Evolutionary conservation across 2,888 invertebrate species (phyloP).

Genomic region (Caenorhabditis wallacei): DNA sequence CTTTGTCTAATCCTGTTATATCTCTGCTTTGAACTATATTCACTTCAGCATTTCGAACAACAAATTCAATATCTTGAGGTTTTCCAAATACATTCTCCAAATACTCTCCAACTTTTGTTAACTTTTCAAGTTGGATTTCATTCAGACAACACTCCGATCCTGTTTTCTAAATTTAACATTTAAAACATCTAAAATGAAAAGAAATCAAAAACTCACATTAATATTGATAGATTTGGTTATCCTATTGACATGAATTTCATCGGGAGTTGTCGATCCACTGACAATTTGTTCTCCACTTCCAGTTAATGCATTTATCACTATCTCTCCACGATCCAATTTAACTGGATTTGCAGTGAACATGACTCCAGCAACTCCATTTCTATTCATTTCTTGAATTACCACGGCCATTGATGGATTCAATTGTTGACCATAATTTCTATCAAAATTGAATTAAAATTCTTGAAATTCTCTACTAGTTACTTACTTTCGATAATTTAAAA

Average conservation of each 20-base stretch:
- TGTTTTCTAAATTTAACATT: slow-evolving; percentile 7
- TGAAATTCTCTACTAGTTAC: slow-evolving; percentile 36
- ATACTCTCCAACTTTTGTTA: slow-evolving; percentile 86
- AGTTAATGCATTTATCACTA: slow-evolving; percentile 90
- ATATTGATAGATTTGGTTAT: slow-evolving; percentile 3
- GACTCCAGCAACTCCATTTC: slow-evolving; percentile 88
- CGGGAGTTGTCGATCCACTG: slow-evolving; percentile 89
- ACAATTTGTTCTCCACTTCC: slow-evolving; percentile 93
- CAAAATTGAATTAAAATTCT: slow-evolving; percentile 25
- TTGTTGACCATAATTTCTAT: slow-evolving; percentile 89
- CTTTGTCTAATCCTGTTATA: slow-evolving; percentile 86
- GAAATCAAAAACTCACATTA: slow-evolving; percentile 2
- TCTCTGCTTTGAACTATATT: slow-evolving; percentile 83
- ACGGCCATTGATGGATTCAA: slow-evolving; percentile 89
- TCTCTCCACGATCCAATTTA: slow-evolving; percentile 87
- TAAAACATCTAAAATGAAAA: not conserved
- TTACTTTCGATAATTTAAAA: slow-evolving; percentile 88
- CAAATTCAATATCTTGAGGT: slow-evolving; percentile 90
- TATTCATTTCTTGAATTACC: slow-evolving; percentile 90
- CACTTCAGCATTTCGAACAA: slow-evolving; percentile 86
- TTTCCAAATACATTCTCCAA: slow-evolving; percentile 88
- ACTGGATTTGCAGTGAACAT: slow-evolving; percentile 91
- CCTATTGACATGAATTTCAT: slow-evolving; percentile 83
- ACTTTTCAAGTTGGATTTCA: slow-evolving; percentile 70
- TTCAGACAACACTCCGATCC: slow-evolving; percentile 63